Percentiles rank a stretch among this genome's conserved stretches.
Conservation (phyloP, 2,888 invertebrate species). For the Agelastica alni region DNA sequence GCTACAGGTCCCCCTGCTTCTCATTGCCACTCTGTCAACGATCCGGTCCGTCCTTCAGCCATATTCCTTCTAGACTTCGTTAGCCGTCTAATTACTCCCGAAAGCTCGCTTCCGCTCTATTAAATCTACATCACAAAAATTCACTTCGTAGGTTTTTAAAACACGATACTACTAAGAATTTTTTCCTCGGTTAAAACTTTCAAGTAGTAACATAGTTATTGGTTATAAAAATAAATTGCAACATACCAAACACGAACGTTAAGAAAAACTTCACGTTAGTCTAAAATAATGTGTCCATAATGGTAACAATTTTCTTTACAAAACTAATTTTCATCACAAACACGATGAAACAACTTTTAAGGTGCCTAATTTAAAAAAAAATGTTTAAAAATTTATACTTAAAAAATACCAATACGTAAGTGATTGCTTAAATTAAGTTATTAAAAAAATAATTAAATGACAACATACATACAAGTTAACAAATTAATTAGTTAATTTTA, state of each 20-base stretch:
- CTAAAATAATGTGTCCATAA: too few species aligned
- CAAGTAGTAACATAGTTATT: slow-evolving; percentile 1
- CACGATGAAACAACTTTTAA: too few species aligned
- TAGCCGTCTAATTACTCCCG: slow-evolving; percentile 46
- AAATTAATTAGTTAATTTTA: too few species aligned
- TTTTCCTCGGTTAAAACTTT: slow-evolving; percentile 11
- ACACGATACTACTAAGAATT: slow-evolving; percentile 17
- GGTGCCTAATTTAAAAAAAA: too few species aligned
- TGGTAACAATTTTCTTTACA: too few species aligned
- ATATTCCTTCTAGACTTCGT: slow-evolving; percentile 43
- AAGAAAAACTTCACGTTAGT: too few species aligned
- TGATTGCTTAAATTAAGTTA: too few species aligned
- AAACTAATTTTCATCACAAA: too few species aligned
- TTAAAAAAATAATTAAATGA: too few species aligned
- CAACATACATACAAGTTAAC: too few species aligned
- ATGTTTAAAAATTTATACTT: too few species aligned
- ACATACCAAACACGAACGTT: background rate
- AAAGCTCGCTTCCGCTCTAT: slow-evolving; percentile 41
- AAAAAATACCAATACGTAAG: too few species aligned
- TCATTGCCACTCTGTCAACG: slow-evolving; percentile 41
- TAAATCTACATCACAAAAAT: slow-evolving; percentile 41
- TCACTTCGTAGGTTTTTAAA: slow-evolving; percentile 25
- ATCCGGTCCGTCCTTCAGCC: slow-evolving; percentile 40
- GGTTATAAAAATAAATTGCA: background rate
- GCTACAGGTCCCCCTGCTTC: slow-evolving; percentile 37